phyloP scores from a whole-genome alignment of 2,888 invertebrate genomes.

The Drosophila dives region DNA sequence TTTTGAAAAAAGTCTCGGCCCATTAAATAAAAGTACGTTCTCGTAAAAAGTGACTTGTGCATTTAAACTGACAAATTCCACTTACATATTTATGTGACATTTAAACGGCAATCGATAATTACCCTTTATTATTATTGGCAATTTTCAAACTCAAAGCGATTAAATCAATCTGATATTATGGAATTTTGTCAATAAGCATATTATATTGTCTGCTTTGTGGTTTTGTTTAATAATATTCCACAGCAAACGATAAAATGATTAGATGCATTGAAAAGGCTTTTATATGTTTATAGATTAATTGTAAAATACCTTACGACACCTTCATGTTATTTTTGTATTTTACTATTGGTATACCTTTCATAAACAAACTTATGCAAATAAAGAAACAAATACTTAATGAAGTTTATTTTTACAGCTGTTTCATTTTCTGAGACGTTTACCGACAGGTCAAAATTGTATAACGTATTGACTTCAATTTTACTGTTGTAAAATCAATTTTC shows the following conservation, averaged over 20 bases:
- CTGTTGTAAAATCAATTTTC: slow-evolving; percentile 34
- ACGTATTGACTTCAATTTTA: slow-evolving; percentile 24
- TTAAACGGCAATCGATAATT: slow-evolving; percentile 7
- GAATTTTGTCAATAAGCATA: not conserved
- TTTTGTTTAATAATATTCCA: not conserved
- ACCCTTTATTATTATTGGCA: not conserved
- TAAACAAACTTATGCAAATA: not conserved
- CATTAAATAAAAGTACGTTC: not conserved
- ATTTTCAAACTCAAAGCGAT: slow-evolving; percentile 1
- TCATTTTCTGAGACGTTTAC: slow-evolving; percentile 15
- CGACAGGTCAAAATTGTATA: slow-evolving; percentile 16
- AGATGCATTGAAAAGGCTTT: not conserved
- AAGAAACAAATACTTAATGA: slow-evolving; percentile 8
- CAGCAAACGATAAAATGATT: not conserved
- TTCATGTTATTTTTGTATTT: not conserved
- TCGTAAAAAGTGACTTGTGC: not conserved
- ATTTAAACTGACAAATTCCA: not conserved
- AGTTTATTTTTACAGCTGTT: slow-evolving; percentile 66
- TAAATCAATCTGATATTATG: not conserved
- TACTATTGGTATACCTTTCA: not conserved
- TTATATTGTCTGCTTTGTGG: not conserved
- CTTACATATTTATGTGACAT: slow-evolving; percentile 8
- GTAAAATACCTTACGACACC: slow-evolving; percentile 1
- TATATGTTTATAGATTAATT: not conserved
- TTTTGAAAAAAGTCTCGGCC: not conserved